phyloP scores from a whole-genome alignment of 2,113 vertebrate genomes.

The Protomyctophum bolini region DNA sequence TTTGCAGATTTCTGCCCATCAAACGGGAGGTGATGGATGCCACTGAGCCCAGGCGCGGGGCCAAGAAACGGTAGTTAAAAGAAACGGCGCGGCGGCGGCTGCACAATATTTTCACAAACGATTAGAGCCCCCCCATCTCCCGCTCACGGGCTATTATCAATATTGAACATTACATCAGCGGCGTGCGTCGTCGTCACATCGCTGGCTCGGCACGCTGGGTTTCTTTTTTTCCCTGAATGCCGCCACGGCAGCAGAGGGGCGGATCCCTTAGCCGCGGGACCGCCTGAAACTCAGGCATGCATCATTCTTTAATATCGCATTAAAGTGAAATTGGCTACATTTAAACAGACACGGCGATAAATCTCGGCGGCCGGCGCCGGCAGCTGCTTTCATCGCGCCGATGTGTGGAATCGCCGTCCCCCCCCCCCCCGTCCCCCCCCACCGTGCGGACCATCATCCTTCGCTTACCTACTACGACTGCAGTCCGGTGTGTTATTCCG shows the following conservation, averaged over 20 bases:
- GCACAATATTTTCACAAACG: slow-evolving; percentile 69
- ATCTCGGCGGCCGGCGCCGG: slow-evolving; percentile 65
- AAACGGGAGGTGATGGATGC: slow-evolving; percentile 48
- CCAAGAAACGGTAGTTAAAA: slow-evolving; percentile 38
- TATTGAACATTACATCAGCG: slow-evolving; percentile 77
- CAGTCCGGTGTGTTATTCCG: slow-evolving; percentile 62
- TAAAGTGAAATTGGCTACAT: slow-evolving; percentile 81
- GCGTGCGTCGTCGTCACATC: too few species aligned
- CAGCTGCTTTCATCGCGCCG: slow-evolving; percentile 54
- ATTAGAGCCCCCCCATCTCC: slow-evolving; percentile 70
- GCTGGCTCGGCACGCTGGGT: slow-evolving; percentile 6
- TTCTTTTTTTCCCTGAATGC: slow-evolving; percentile 48
- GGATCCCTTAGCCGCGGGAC: slow-evolving; percentile 42
- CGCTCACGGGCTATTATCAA: slow-evolving; percentile 72
- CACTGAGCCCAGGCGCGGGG: slow-evolving; percentile 27
- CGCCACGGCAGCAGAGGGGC: slow-evolving; percentile 33
- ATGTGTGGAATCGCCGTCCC: slow-evolving; percentile 55
- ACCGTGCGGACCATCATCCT: slow-evolving; percentile 59
- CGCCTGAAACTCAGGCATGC: slow-evolving; percentile 60
- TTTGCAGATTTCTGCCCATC: slow-evolving; percentile 51
- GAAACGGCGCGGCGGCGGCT: not conserved
- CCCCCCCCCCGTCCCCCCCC: too few species aligned
- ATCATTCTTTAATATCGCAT: slow-evolving; percentile 82
- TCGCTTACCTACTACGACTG: slow-evolving; percentile 44
- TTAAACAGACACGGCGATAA: slow-evolving; percentile 76